Base-by-base conservation (phyloP, 2,797 vertebrate species). In the Forpus xanthops region DNA sequence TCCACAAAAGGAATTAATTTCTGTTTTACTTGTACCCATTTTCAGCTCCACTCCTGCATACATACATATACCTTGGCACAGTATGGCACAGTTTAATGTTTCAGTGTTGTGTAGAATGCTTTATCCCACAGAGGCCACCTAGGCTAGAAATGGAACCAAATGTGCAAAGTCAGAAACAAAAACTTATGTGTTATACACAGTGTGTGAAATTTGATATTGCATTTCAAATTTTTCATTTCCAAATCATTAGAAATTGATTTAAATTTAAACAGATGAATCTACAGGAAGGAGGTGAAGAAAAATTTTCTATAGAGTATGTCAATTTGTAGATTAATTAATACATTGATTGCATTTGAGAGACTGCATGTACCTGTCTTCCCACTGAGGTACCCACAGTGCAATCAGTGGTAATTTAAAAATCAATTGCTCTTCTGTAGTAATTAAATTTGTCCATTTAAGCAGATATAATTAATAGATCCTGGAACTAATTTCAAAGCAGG, bases 341-440 rank as follows among this genome's bases (percentile, higher is more conserved):
- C 96, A 97, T 95, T 95, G 94, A 97, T 97, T 97, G 94, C 86
- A 97, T 96, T 95, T 97, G 96, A 98, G 89, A 97, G 96, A 71
- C 84, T 94, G 83, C 90, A 97, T 87, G 80, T 97, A 97, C 96
- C 96, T 96, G 81, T 96, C 97, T 97, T 97, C 96, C 96, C 94
- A 97, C 87, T 89, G 85, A 98, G 97, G 97, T 96, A 97, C 94
- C 96, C 93, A 96, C 87, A 87, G 92, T 89, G 92, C 96, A 97
- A 98, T 98, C 97, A 97, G 96, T 96, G 96, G 91, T 97, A 97
- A 98, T 98, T 98, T 89, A 97, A 98, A 98, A 98, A 97, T 98
- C 97, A 98, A 98, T 98, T 92, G 90, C 87, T 97, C 90, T 95
- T 97, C 97, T 97, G 96, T 96, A 97, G 97, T 98, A 98, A 98